Percentiles rank a stretch among this genome's conserved stretches.
Conservation (phyloP, 2,888 invertebrate genomes). For the Trisateles emortualis region DNA sequence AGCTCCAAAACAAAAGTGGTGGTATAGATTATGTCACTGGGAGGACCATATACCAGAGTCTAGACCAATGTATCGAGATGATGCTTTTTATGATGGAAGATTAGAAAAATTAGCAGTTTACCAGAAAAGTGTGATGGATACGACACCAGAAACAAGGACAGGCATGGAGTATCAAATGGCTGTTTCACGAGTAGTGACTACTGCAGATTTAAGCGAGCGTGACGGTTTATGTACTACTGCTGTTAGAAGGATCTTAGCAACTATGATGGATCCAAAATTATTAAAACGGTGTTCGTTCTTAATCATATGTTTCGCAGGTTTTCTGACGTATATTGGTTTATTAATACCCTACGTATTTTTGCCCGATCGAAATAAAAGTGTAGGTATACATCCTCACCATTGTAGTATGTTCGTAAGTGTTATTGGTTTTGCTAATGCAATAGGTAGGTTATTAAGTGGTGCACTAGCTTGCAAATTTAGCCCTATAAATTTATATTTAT, state of each 20-base stretch:
- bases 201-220: constrained; percentile 69
- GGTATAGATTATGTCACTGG: constrained; percentile 69
- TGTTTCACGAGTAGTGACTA: constrained; percentile 76
- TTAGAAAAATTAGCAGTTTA: constrained; percentile 69
- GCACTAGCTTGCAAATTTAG: constrained; percentile 65
- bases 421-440: constrained; percentile 68
- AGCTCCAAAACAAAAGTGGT: constrained; percentile 58
- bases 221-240: constrained; percentile 76
- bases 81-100: constrained; percentile 76
- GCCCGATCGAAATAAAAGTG: constrained; percentile 62
- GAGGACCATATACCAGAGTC: constrained; percentile 70
- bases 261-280: constrained; percentile 78
- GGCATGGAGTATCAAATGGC: constrained; percentile 81
- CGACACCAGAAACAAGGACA: constrained; percentile 59
- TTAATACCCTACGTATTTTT: constrained; percentile 76
- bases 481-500: constrained; percentile 58
- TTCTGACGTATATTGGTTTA: constrained; percentile 67
- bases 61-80: constrained; percentile 80
- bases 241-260: constrained; percentile 74
- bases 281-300: constrained; percentile 68
- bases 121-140: constrained; percentile 71
- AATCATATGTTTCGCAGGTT: constrained; percentile 63
- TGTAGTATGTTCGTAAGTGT: constrained; percentile 72
- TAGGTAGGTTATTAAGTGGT: constrained; percentile 68
- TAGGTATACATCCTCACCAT: constrained; percentile 62